These are phyloP conservation scores for Myotis vivesi DNA, from an alignment of 2,797 vertebrate genomes.

Conservation along the genomic window DNA sequence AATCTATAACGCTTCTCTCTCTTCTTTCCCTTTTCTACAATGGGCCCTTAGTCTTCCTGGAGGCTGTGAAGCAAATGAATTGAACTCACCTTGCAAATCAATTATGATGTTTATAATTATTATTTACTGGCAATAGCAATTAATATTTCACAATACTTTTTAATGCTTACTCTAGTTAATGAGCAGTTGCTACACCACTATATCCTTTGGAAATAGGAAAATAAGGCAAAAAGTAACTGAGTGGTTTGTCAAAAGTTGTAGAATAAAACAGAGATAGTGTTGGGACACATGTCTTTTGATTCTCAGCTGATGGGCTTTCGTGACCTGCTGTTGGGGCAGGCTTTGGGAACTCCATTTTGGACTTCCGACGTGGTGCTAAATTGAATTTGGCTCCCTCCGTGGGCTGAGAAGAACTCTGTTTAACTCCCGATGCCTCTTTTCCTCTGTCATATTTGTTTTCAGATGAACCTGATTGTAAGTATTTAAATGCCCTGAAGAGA, in stretches of 20 bases:
- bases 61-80: conserved; percentile 13
- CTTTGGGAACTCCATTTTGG: background rate
- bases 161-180: background rate
- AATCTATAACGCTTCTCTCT: background rate
- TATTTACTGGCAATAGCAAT: background rate
- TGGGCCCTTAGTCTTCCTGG: background rate
- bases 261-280: background rate
- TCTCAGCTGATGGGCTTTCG: background rate
- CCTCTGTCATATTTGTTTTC: background rate
- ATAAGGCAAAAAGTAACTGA: background rate
- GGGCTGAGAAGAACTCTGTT: background rate
- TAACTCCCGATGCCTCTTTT: background rate
- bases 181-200: background rate
- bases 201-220: background rate
- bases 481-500: background rate
- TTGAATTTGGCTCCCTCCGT: background rate
- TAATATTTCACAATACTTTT: conserved; percentile 31
- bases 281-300: background rate
- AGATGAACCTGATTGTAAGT: background rate
- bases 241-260: background rate
- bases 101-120: background rate
- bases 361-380: background rate
- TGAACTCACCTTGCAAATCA: background rate
- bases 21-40: background rate
- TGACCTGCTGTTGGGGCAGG: background rate